These are phyloP conservation scores for Perizoma affinitatum DNA, from an alignment of 2,888 invertebrate species.

Conservation along the genomic window DNA sequence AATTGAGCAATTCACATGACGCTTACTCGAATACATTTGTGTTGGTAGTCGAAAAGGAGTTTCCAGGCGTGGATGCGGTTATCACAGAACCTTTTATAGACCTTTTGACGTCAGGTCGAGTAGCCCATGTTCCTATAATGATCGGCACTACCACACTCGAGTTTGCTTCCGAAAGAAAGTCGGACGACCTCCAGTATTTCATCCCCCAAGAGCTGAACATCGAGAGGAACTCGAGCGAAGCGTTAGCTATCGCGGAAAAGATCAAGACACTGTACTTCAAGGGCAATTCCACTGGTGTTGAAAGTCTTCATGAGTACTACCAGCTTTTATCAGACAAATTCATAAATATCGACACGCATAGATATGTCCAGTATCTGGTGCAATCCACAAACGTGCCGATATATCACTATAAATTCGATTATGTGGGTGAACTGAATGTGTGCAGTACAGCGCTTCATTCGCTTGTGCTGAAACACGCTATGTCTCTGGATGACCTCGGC, in stretches of 20 bases:
- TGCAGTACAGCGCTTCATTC: constrained; percentile 44
- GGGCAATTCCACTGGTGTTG: constrained; percentile 51
- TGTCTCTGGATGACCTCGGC: constrained; percentile 69
- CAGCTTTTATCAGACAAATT: constrained; percentile 62
- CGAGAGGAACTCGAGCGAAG: constrained; percentile 56
- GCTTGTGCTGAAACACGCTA: constrained; percentile 55
- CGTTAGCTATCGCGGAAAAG: constrained; percentile 57
- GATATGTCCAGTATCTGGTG: constrained; percentile 66
- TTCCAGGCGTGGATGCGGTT: constrained; percentile 64
- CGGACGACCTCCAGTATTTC: constrained; percentile 62
- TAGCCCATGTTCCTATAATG: constrained; percentile 69
- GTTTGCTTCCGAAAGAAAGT: constrained; percentile 47
- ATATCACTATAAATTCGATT: constrained; percentile 73
- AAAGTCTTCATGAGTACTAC: constrained; percentile 58
- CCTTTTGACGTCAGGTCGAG: constrained; percentile 66
- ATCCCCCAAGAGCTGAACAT: constrained; percentile 66
- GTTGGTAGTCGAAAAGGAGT: constrained; percentile 70
- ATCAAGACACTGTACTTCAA: constrained; percentile 67
- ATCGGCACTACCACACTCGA: constrained; percentile 66
- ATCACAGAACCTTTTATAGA: constrained; percentile 66
- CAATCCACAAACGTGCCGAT: constrained; percentile 67
- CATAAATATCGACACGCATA: constrained; percentile 61
- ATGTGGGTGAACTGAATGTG: constrained; percentile 67
- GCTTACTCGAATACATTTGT: constrained; percentile 44
- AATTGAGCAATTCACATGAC: constrained; percentile 42